A percentile compares a stretch with the other conserved stretches of the same genome.
Evolutionary conservation across 2,113 vertebrate species (phyloP).

Genomic region (Eretmodus cyanostictus): DNA sequence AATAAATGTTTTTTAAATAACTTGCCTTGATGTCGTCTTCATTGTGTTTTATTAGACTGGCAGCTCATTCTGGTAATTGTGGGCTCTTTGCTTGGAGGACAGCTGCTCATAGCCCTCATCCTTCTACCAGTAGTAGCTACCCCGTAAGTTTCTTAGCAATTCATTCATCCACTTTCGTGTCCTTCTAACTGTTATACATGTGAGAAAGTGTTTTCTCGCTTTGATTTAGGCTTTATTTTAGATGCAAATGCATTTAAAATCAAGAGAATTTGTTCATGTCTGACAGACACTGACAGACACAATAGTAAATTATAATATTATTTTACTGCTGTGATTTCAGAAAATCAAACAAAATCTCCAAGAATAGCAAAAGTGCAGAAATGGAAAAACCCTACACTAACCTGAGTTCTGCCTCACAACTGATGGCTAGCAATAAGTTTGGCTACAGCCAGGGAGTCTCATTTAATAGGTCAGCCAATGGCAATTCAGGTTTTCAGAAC

Average conservation of each 20-base stretch:
- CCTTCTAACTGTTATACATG: background rate
- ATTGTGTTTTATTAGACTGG: conserved; percentile 39
- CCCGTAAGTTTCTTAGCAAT: conserved; percentile 32
- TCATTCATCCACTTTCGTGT: background rate
- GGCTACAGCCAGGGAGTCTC: background rate
- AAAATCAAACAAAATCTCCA: conserved; percentile 10
- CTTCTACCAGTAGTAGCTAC: background rate
- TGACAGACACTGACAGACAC: no score
- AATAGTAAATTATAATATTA: background rate
- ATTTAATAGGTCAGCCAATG: rapidly evolving
- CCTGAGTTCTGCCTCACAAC: background rate
- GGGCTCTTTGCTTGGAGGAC: conserved; percentile 37
- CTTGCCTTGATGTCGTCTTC: background rate
- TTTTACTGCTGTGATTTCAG: background rate
- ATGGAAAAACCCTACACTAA: background rate
- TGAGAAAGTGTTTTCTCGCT: no score
- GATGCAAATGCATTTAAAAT: background rate
- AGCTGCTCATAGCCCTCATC: conserved; percentile 49
- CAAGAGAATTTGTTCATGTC: background rate
- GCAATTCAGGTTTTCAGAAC: background rate
- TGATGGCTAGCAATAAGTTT: rapidly evolving
- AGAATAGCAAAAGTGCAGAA: background rate
- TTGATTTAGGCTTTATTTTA: no score
- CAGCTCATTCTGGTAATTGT: conserved; percentile 42
- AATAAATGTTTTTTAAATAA: background rate